Percentiles rank a stretch among this genome's conserved stretches.
phyloP scores from a whole-genome alignment of 2,797 vertebrate species.

The Artibeus lituratus region DNA sequence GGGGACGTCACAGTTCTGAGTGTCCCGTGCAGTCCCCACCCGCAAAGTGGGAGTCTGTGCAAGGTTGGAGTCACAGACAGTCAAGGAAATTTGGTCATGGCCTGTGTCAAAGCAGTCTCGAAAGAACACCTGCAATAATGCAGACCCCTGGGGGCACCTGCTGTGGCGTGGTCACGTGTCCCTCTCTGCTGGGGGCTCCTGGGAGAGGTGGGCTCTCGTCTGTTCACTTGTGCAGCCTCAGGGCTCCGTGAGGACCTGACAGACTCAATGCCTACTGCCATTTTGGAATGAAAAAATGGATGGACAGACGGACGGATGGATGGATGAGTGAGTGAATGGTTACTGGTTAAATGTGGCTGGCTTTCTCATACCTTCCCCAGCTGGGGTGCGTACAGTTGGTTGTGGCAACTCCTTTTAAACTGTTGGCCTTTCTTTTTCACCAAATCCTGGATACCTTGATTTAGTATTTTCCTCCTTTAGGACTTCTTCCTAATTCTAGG shows the following conservation, averaged over 20 bases:
- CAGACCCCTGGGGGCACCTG: accelerated
- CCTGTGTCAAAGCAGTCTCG: accelerated
- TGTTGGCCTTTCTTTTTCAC: background rate
- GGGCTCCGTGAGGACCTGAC: background rate
- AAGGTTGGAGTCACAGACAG: background rate
- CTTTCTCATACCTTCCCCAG: background rate
- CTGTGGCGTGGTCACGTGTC: accelerated
- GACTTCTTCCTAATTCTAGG: background rate
- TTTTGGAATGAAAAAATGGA: background rate
- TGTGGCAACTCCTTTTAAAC: background rate
- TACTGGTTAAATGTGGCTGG: accelerated
- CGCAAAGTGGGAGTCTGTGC: background rate
- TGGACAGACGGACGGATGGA: too few species aligned
- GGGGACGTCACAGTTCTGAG: background rate
- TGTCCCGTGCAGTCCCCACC: accelerated
- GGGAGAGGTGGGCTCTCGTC: background rate
- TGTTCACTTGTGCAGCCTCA: background rate
- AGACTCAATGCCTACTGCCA: background rate
- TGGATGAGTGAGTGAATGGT: accelerated
- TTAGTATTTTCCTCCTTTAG: background rate
- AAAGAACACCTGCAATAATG: background rate
- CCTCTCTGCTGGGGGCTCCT: background rate
- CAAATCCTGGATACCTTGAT: background rate
- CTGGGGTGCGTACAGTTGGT: too few species aligned
- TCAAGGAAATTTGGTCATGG: background rate